Conservation (phyloP, 2,113 vertebrate genomes). For the Isichthys henryi region DNA sequence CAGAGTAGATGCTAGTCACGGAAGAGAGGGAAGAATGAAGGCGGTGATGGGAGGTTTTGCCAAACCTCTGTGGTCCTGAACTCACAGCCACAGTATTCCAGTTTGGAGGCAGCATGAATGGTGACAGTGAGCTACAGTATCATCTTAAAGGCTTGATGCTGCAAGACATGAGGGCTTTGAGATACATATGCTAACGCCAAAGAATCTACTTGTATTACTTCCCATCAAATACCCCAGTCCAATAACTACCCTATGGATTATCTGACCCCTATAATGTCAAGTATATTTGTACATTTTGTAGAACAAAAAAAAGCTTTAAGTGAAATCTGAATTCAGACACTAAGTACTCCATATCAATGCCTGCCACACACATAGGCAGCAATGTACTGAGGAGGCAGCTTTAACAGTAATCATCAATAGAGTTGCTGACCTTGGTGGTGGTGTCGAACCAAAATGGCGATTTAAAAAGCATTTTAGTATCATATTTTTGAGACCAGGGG, state of each 20-base stretch:
- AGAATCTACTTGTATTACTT: neutral
- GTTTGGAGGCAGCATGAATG: neutral
- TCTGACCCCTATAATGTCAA: neutral
- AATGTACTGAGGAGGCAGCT: neutral
- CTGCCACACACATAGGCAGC: neutral
- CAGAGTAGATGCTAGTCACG: neutral
- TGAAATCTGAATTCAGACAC: neutral
- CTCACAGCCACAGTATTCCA: neutral
- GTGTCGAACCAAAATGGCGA: neutral
- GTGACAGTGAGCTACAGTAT: neutral
- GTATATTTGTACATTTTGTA: neutral
- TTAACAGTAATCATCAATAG: neutral
- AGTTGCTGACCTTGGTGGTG: neutral
- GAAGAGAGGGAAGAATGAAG: neutral
- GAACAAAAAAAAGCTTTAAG: neutral
- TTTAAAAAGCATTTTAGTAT: neutral
- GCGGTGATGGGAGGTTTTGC: neutral
- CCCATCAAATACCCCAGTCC: neutral
- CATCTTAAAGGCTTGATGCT: neutral
- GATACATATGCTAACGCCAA: neutral
- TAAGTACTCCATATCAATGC: neutral
- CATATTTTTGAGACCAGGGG: neutral
- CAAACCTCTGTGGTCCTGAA: neutral
- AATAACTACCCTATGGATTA: neutral
- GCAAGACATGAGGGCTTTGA: neutral